These are phyloP conservation scores for Boloria selene DNA, from an alignment of 2,888 invertebrate genomes.

Conservation along the genomic window DNA sequence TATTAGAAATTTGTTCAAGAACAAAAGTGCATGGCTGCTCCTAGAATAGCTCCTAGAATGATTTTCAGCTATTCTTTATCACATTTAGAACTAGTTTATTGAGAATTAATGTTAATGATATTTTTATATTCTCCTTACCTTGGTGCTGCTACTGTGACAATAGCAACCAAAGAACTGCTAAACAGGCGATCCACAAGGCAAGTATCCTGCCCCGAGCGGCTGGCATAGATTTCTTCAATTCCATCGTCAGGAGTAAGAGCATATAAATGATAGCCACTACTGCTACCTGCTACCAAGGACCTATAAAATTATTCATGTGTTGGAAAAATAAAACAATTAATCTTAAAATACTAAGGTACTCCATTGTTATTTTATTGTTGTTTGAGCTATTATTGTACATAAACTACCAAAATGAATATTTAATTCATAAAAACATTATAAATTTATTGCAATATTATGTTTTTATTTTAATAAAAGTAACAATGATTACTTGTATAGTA, in stretches of 20 bases:
- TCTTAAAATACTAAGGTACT: too few species aligned
- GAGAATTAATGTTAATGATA: background rate
- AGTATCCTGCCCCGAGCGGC: conserved; percentile 91
- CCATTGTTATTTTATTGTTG: too few species aligned
- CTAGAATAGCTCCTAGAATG: too few species aligned
- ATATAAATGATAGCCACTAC: conserved; percentile 94
- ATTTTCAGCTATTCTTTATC: too few species aligned
- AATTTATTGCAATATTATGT: too few species aligned
- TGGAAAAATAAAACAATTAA: background rate
- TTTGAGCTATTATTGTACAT: too few species aligned
- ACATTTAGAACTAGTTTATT: background rate
- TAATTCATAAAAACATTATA: too few species aligned
- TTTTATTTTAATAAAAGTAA: too few species aligned
- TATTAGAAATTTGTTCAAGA: too few species aligned
- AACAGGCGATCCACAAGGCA: conserved; percentile 97
- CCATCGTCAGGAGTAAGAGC: conserved; percentile 91
- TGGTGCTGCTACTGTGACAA: conserved; percentile 95
- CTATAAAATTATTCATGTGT: conserved; percentile 63
- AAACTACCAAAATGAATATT: too few species aligned
- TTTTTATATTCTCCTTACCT: conserved; percentile 77
- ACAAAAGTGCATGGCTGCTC: too few species aligned
- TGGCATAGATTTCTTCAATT: conserved; percentile 94
- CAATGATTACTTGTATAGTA: too few species aligned
- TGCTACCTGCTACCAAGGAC: conserved; percentile 96
- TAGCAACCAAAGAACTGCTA: conserved; percentile 97